Base-by-base conservation (phyloP, 2,888 invertebrate genomes). In the Oxyteleia sp. region DNA sequence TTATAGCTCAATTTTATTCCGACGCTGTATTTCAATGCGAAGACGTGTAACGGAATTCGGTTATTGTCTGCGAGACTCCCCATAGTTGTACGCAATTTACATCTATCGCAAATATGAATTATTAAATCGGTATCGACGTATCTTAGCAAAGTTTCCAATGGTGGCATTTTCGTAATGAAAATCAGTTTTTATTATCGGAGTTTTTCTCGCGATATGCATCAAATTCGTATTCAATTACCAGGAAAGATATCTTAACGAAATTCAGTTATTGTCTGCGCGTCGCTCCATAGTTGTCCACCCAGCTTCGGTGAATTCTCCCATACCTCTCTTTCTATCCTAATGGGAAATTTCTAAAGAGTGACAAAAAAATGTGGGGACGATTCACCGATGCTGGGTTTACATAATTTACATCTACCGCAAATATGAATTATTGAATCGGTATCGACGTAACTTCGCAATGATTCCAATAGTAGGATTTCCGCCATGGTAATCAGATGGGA, bases 191-290 rank as follows among this genome's bases (percentile, higher is more conserved):
- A 38, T 38, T 11, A n/a, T 38, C n/a, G 13, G n/a, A n/a, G 1
- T 2, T 11, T 38, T 38, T 38, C n/a, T 2, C 2, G n/a, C 11
- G n/a, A 2, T n/a, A n/a, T n/a, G 11, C n/a, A n/a, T 38, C 38
- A 38, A 23, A 16, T 41, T 68, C 43, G 7, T 55, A 43, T 55
- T 53, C 43, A 29, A 53, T 55, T 0, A 18, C 18, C 18, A 53
- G 20, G 41, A 68, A n/a, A n/a, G 53, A 16, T 68, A 68, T 68
- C 68, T 68, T 68, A 68, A 53, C 2, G 23, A 23, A 23, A 47
- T 47, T 5, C 23, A 5, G 23, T 23, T 23, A 23, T 23, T 23
- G 23, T 23, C 23, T 4, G 23, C 23, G 23, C 3, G 5, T 4
- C 5, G n/a, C n/a, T n/a, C n/a, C n/a, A n/a, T n/a, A n/a, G n/a